Evolutionary conservation across 1,140 invertebrate genomes (phyloP), one percentile per base, ranked within the genome.

Genomic region (Sarcophaga bullata): DNA sequence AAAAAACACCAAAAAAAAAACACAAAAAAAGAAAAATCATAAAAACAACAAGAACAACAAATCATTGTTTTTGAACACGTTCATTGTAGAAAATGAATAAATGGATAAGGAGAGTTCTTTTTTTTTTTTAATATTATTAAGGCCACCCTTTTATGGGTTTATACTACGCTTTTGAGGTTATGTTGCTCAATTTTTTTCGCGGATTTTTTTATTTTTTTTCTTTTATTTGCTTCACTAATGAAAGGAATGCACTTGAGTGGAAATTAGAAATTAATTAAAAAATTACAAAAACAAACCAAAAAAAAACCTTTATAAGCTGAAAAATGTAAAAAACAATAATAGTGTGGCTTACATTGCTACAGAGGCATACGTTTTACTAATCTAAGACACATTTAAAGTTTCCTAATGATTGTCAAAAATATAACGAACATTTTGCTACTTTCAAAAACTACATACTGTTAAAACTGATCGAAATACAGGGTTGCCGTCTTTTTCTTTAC

Each of bases 131-230:
- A 58, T 58, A 15, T 58, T 58, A 68, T 68, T 68, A 68, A 68
- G 8, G 17, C n/a, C 17, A 68, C 62, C 62, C 62, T 68, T 68
- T 68, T 68, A 68, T 68, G 62, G 19, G 62, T 68, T 68, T 37
- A 37, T 37, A 37, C 9, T 76, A 48, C 49, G 73, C 73, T 76
- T 48, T 48, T 76, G 46, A 76, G 73, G 46, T 48, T 50, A 76
- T 76, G 46, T 76, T 37, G 25, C 25, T 37, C 4, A 37, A 37
- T 4, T 37, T 37, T 37, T 37, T 37, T 37, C 25, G 25, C 25
- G 25, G 25, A 37, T 37, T 37, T 37, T 37, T 37, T 37, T 37
- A 2, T 2, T 37, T 37, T 37, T 37, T 50, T 15, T 50, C 7
- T 25, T 19, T 47, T 47, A 9, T 50, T 76, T 47, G 37, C 49